Evolutionary conservation across 2,888 invertebrate genomes (phyloP).

Genomic region (Tanytarsus gracilentus): DNA sequence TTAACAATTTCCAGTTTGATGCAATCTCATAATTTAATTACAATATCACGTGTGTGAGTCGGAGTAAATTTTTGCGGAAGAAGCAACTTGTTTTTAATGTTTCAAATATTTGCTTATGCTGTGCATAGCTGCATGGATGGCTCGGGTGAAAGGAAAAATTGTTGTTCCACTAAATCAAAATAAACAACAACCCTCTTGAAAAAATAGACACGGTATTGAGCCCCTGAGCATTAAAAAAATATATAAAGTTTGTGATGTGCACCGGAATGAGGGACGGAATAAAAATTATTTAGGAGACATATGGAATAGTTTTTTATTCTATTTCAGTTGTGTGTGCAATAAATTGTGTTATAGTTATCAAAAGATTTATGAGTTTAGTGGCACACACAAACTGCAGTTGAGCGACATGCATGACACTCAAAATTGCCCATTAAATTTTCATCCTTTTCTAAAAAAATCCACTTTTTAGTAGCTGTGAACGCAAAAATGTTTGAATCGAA

Average conservation of each 20-base stretch:
- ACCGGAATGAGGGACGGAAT: background rate
- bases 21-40: slow-evolving; percentile 2
- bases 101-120: slow-evolving; percentile 2
- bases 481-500: no score
- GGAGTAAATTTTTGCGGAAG: background rate
- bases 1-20: background rate
- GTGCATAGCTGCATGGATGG: background rate
- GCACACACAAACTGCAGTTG: background rate
- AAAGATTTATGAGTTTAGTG: slow-evolving; percentile 6
- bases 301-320: background rate
- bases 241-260: background rate
- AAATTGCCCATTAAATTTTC: no score
- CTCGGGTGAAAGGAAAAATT: background rate
- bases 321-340: background rate
- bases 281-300: background rate
- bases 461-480: no score
- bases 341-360: background rate
- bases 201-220: background rate
- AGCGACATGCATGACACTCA: background rate
- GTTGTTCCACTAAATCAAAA: slow-evolving; percentile 12
- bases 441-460: no score
- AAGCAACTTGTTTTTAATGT: slow-evolving; percentile 6
- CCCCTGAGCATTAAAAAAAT: background rate
- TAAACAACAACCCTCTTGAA: slow-evolving; percentile 7
- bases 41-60: background rate